Evolutionary conservation across 2,113 vertebrate species (phyloP).

Genomic region (Actenoides lindsayi): DNA sequence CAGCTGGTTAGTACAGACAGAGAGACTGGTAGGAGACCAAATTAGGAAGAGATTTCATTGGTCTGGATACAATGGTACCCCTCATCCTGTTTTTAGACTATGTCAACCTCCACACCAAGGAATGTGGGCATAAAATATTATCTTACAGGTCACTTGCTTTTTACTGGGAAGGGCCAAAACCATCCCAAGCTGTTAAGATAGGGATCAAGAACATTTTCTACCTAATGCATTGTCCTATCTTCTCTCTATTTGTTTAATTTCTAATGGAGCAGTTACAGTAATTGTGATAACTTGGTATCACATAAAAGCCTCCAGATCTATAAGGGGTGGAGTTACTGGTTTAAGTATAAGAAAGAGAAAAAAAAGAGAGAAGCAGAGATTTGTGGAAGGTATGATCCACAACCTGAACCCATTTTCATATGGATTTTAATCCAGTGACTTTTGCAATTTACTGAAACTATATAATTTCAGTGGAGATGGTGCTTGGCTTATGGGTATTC

Average conservation of each 20-base stretch:
- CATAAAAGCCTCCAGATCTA: not conserved
- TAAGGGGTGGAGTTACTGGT: not conserved
- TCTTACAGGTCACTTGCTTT: not conserved
- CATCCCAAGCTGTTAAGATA: not conserved
- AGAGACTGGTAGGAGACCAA: not conserved
- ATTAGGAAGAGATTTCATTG: not conserved
- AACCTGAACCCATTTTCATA: not conserved
- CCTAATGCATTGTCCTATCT: not conserved
- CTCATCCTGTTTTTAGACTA: constrained; percentile 12
- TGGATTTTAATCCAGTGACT: not conserved
- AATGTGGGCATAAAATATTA: not conserved
- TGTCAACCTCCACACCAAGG: not conserved
- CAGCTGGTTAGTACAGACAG: not conserved
- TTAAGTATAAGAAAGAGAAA: not conserved
- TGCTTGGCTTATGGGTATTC: not conserved
- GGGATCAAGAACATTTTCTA: not conserved
- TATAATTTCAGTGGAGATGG: not conserved
- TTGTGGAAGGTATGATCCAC: not conserved
- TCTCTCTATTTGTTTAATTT: not conserved
- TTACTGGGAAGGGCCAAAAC: not conserved
- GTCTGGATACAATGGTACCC: not conserved
- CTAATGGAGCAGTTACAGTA: not conserved
- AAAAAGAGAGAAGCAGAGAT: not conserved
- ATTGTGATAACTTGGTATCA: not conserved
- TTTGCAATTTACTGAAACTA: not conserved